Evolutionary conservation across 1,140 invertebrate genomes (phyloP).

Genomic region (Lordiphosa stackelbergi): DNA sequence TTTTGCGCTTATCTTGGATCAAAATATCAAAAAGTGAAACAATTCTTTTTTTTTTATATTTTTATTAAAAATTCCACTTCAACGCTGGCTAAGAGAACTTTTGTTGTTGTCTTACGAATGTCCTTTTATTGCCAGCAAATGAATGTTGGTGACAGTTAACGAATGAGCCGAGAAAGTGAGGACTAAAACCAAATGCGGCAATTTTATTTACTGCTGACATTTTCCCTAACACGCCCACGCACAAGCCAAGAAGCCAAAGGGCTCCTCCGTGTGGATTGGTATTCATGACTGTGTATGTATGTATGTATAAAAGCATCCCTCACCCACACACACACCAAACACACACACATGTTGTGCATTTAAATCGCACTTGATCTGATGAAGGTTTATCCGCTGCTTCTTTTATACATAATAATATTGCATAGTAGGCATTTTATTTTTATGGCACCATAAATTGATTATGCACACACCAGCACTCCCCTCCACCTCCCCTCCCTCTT

Average conservation of each 20-base stretch:
- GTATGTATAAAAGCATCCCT: conserved; percentile 1
- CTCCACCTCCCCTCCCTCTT: neutral
- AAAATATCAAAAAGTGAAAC: neutral
- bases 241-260: neutral
- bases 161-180: neutral
- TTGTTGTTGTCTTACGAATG: conserved; percentile 14
- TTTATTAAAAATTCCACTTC: conserved; percentile 7
- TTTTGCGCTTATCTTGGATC: no score
- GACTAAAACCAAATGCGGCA: conserved; percentile 3
- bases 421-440: conserved; percentile 15
- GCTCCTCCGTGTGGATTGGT: neutral
- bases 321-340: neutral
- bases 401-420: conserved; percentile 1
- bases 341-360: conserved; percentile 25
- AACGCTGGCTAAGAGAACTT: conserved; percentile 18
- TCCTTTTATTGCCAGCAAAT: conserved; percentile 4
- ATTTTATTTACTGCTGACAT: conserved; percentile 14
- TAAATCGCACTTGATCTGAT: conserved; percentile 10
- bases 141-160: conserved; percentile 10
- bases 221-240: conserved; percentile 6
- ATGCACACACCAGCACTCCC: neutral
- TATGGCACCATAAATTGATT: conserved; percentile 13
- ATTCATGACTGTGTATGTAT: conserved; percentile 3
- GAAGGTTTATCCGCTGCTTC: neutral
- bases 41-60: neutral